Evolutionary conservation across 2,888 invertebrate genomes (phyloP).

Genomic region (Pherbina coryleti): DNA sequence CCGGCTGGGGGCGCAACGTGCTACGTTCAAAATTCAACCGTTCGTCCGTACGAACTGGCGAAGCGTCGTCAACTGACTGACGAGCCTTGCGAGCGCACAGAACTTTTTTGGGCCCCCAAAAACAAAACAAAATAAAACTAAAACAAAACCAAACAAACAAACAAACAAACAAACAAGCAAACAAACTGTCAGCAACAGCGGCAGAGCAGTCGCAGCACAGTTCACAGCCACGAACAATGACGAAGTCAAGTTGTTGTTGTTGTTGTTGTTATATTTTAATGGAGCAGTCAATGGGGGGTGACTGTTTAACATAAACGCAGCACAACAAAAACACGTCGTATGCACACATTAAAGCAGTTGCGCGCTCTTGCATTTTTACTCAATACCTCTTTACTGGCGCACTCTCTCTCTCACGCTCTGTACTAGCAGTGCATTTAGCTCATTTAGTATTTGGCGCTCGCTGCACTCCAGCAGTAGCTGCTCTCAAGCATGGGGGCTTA

Average conservation of each 20-base stretch:
- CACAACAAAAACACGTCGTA: conserved; percentile 6
- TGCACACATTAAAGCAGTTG: background rate
- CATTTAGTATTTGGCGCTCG: background rate
- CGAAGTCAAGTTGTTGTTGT: background rate
- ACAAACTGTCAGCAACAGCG: background rate
- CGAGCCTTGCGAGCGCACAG: conserved; percentile 53
- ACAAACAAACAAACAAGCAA: conserved; percentile 22
- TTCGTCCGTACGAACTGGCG: conserved; percentile 64
- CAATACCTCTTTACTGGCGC: background rate
- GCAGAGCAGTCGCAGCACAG: background rate
- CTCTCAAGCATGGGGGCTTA: background rate
- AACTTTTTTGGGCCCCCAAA: conserved; percentile 38
- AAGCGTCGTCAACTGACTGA: conserved; percentile 68
- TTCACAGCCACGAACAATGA: conserved; percentile 7
- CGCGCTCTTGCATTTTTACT: conserved; percentile 8
- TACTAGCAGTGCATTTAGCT: background rate
- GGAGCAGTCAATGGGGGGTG: conserved; percentile 1
- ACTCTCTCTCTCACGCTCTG: background rate
- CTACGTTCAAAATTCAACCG: conserved; percentile 45
- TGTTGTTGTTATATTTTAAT: conserved; percentile 1
- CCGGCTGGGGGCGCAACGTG: conserved; percentile 43
- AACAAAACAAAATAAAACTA: background rate
- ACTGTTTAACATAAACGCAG: background rate
- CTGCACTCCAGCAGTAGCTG: background rate
- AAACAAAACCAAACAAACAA: conserved; percentile 31